A percentile compares a stretch with the other conserved stretches of the same genome.
Conservation (phyloP, 1,140 invertebrate genomes). For the Halyomorpha halys region DNA sequence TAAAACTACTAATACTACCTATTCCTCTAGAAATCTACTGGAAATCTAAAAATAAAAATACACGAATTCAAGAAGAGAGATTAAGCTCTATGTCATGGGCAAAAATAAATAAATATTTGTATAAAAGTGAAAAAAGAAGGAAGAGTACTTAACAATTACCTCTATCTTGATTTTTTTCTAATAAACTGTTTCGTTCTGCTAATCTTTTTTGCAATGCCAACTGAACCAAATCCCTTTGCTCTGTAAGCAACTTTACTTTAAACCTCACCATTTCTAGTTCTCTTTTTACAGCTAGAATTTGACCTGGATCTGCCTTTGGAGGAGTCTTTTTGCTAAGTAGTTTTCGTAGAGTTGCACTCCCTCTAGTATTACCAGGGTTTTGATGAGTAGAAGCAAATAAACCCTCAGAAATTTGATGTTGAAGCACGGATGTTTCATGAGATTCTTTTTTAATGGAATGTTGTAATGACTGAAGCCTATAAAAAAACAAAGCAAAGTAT, state of each 20-base stretch:
- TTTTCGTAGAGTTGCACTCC: conserved; percentile 31
- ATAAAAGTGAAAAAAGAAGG: too few relatives aligned
- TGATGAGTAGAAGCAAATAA: not conserved
- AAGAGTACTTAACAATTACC: conserved; percentile 31
- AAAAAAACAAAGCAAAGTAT: conserved; percentile 26
- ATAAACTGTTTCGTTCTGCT: conserved; percentile 25
- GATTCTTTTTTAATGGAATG: conserved; percentile 46
- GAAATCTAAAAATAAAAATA: too few relatives aligned
- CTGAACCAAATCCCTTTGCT: conserved; percentile 44
- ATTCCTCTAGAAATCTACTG: too few relatives aligned
- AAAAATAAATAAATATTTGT: not conserved
- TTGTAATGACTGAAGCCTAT: conserved; percentile 46
- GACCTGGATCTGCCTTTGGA: not conserved
- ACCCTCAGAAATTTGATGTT: conserved; percentile 41
- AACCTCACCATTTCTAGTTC: conserved; percentile 48
- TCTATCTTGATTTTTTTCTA: conserved; percentile 41
- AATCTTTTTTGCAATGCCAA: conserved; percentile 33
- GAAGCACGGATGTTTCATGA: conserved; percentile 42
- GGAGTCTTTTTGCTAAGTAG: conserved; percentile 10
- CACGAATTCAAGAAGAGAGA: too few relatives aligned
- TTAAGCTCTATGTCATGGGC: not conserved
- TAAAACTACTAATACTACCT: too few relatives aligned
- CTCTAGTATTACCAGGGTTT: not conserved
- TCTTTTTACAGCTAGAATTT: conserved; percentile 33
- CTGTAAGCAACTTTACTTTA: conserved; percentile 44